phyloP scores from a whole-genome alignment of 1,140 invertebrate genomes.

The Caenorhabditis latens region DNA sequence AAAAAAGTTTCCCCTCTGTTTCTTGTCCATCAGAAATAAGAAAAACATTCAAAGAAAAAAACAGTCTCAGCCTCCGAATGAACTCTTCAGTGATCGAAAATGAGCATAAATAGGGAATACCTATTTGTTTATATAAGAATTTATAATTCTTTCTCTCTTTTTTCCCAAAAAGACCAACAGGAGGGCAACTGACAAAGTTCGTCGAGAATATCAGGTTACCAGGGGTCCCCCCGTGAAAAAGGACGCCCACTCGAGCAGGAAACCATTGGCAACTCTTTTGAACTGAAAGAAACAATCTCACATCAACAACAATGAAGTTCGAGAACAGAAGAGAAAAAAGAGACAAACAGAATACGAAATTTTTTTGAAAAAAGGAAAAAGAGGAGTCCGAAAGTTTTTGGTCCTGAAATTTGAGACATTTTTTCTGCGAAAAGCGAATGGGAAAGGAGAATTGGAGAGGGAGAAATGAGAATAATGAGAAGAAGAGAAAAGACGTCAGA shows the following conservation, averaged over 20 bases:
- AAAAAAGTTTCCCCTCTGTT: too few species aligned
- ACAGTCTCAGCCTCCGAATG: too few species aligned
- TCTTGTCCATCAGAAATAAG: too few species aligned
- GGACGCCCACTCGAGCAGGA: neutral
- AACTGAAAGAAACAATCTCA: neutral
- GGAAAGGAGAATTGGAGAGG: neutral
- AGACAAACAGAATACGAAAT: neutral
- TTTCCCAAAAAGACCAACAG: neutral
- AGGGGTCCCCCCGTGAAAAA: neutral
- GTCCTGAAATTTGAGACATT: slow-evolving; percentile 19
- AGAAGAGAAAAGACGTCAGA: too few species aligned
- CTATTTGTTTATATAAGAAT: neutral
- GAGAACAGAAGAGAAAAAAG: neutral
- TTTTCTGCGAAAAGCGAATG: neutral
- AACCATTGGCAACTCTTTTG: neutral
- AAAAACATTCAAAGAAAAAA: too few species aligned
- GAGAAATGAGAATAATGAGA: neutral
- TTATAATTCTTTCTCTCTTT: neutral
- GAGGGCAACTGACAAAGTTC: neutral
- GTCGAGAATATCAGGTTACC: neutral
- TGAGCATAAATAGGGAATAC: too few species aligned
- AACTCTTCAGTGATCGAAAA: too few species aligned
- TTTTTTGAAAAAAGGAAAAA: neutral
- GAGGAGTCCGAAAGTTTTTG: neutral
- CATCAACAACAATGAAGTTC: neutral